These are phyloP conservation scores for Calliopsis andreniformis DNA, from an alignment of 1,140 invertebrate species.

Conservation along the genomic window DNA sequence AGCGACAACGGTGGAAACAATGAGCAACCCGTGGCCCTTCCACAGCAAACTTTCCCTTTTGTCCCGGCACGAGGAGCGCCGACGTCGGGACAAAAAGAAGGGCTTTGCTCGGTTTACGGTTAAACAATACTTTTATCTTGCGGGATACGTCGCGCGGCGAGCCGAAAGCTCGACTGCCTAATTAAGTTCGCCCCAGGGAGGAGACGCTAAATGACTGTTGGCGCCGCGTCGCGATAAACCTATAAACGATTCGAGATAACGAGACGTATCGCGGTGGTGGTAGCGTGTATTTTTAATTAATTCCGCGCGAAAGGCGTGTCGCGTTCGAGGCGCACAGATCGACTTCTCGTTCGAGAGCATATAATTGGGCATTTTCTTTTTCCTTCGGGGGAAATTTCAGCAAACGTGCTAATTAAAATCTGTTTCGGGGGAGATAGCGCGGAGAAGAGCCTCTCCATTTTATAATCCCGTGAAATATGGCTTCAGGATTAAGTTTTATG, in stretches of 20 bases:
- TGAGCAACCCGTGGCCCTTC: slow-evolving; percentile 26
- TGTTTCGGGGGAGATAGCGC: neutral
- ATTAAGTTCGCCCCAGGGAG: slow-evolving; percentile 12
- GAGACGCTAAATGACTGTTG: neutral
- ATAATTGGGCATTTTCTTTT: neutral
- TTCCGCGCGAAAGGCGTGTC: neutral
- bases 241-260: slow-evolving; percentile 25
- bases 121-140: slow-evolving; percentile 49
- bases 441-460: neutral
- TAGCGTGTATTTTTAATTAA: slow-evolving; percentile 19
- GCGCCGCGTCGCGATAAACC: slow-evolving; percentile 20
- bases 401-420: neutral
- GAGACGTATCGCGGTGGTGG: neutral
- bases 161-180: neutral
- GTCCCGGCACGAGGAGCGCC: slow-evolving; percentile 9
- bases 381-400: neutral
- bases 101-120: slow-evolving; percentile 26
- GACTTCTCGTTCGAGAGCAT: no score
- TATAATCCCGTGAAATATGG: neutral
- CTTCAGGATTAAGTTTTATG: neutral
- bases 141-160: slow-evolving; percentile 11
- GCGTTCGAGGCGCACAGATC: neutral
- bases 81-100: slow-evolving; percentile 31
- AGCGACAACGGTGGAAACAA: slow-evolving; percentile 57
- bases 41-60: slow-evolving; percentile 46